These are phyloP conservation scores for Mechanitis messenoides DNA, from an alignment of 2,888 invertebrate species.

Conservation along the genomic window DNA sequence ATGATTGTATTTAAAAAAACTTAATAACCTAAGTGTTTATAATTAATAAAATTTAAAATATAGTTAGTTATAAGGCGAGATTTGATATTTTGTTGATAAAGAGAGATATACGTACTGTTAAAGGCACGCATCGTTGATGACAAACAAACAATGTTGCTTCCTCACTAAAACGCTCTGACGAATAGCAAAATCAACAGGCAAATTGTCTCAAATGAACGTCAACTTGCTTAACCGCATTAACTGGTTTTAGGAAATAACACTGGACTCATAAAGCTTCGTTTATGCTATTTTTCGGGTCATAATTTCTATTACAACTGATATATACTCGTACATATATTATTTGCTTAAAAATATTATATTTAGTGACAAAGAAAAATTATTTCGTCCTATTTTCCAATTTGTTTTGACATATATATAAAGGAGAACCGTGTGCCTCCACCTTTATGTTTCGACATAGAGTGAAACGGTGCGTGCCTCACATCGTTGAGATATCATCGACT, in stretches of 20 bases:
- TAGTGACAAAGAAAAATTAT: too few species aligned
- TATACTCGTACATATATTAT: not conserved
- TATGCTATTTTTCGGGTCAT: not conserved
- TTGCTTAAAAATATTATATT: not conserved
- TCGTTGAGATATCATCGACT: constrained; percentile 52
- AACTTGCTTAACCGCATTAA: constrained; percentile 62
- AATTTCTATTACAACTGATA: not conserved
- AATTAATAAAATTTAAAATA: too few species aligned
- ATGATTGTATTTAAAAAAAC: too few species aligned
- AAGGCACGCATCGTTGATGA: constrained; percentile 27
- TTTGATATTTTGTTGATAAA: constrained; percentile 1
- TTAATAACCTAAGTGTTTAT: too few species aligned
- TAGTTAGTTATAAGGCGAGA: too few species aligned
- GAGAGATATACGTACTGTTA: constrained; percentile 18
- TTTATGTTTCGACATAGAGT: constrained; percentile 9
- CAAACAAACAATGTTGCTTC: constrained; percentile 45
- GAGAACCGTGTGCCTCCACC: not conserved
- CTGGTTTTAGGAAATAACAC: constrained; percentile 57
- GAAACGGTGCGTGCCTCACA: constrained; percentile 55
- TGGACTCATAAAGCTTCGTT: constrained; percentile 4
- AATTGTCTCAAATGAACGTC: constrained; percentile 67
- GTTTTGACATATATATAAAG: not conserved
- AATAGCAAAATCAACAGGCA: constrained; percentile 61
- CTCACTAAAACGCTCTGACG: constrained; percentile 44
- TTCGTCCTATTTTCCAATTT: too few species aligned